Percentiles rank a stretch among this genome's conserved stretches.
Conservation (phyloP, 2,113 vertebrate genomes). For the Herpetotheres cachinnans region DNA sequence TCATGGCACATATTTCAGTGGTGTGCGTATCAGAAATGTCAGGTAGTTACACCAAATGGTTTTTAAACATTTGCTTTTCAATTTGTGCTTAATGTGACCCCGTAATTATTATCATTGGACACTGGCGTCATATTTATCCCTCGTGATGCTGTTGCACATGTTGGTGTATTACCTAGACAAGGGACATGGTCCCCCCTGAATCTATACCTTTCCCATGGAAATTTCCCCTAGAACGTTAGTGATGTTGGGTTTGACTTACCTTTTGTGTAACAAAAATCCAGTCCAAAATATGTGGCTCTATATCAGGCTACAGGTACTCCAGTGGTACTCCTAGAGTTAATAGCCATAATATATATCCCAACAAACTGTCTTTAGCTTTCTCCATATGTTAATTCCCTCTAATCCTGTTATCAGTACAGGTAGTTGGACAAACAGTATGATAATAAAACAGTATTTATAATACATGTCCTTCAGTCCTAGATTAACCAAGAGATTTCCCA, state of each 20-base stretch:
- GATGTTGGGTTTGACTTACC: not conserved
- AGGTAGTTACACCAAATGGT: not conserved
- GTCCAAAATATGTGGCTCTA: not conserved
- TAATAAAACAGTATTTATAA: constrained; percentile 49
- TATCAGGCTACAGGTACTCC: not conserved
- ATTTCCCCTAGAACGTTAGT: not conserved
- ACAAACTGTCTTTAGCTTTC: constrained; percentile 38
- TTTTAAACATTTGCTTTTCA: not conserved
- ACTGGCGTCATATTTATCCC: not conserved
- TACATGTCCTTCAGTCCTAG: constrained; percentile 42
- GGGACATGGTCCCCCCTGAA: not conserved
- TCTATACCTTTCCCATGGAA: not conserved
- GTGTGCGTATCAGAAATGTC: not conserved
- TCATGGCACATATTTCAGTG: not conserved
- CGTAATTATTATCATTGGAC: not conserved
- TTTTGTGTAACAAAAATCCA: not conserved
- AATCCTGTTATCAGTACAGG: constrained; percentile 62
- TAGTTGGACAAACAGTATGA: constrained; percentile 63
- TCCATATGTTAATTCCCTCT: constrained; percentile 53
- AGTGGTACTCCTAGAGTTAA: constrained; percentile 36
- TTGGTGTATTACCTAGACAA: not conserved
- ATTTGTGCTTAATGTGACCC: not conserved
- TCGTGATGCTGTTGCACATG: not conserved
- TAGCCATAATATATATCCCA: not conserved
- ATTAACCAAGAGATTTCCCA: constrained; percentile 34